A percentile compares a stretch with the other conserved stretches of the same genome.
Evolutionary conservation across 2,888 invertebrate species (phyloP).

Genomic region (Empis stercorea): DNA sequence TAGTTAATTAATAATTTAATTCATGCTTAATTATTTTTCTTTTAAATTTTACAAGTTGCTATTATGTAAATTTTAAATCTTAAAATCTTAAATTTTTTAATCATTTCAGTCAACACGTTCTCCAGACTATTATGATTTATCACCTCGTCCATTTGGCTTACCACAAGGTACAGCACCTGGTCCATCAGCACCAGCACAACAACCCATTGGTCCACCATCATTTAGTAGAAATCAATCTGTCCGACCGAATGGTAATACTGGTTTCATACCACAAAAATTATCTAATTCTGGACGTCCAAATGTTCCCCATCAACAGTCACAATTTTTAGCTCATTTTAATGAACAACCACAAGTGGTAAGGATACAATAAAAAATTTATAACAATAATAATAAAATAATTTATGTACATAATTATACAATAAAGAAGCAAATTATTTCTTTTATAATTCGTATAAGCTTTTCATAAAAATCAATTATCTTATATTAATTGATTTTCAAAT

Average conservation of each 20-base stretch:
- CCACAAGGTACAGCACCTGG: constrained; percentile 11
- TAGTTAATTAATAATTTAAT: background rate
- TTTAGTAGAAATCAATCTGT: constrained; percentile 29
- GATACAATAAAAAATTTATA: too few species aligned
- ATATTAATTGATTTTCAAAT: too few species aligned
- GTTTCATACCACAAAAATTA: constrained; percentile 22
- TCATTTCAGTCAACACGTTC: constrained; percentile 29
- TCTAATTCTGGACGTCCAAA: constrained; percentile 19
- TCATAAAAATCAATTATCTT: too few species aligned
- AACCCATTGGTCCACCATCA: constrained; percentile 13
- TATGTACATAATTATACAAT: too few species aligned
- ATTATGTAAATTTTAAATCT: too few species aligned
- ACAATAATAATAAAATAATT: too few species aligned
- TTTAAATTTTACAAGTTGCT: too few species aligned
- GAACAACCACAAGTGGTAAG: constrained; percentile 4
- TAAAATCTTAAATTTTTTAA: background rate
- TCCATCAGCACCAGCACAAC: constrained; percentile 12
- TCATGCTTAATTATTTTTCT: too few species aligned
- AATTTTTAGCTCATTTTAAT: constrained; percentile 20
- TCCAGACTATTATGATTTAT: constrained; percentile 33
- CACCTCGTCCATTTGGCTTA: constrained; percentile 35
- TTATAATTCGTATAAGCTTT: too few species aligned
- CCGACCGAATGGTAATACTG: constrained; percentile 20
- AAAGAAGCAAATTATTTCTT: too few species aligned
- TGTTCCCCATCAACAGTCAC: constrained; percentile 34